Base-by-base conservation (phyloP, 2,797 vertebrate species). In the Champsocephalus esox region DNA sequence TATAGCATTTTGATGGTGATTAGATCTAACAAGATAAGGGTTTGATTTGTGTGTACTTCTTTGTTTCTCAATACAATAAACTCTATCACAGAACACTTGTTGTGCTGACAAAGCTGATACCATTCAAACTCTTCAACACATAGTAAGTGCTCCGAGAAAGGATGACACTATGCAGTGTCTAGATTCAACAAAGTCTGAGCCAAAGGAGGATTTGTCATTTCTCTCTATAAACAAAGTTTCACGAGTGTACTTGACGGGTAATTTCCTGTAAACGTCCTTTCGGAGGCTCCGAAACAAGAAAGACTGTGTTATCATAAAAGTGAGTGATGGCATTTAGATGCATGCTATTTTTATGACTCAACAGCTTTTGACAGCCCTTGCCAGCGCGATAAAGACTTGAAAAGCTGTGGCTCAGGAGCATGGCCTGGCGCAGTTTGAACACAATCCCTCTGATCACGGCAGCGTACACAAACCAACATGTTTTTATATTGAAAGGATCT, bases 331-430 rank as follows among this genome's bases (percentile, higher is more conserved):
- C 87, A 87, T 90, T 92, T 82, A 79, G 68, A 86, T 77, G 81
- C 81, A 70, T 86, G 89, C 92, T 93, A 90, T 93, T 93, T 92
- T 89, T 91, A 86, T 87, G 86, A 89, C 89, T 84, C 80, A 19
- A 90, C 89, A 84, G 91, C 92, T 88, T 91, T 85, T 85, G 72
- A 90, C 91, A 88, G 88, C 77, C 79, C 50, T 45, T 87, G 90
- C 86, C 87, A 88, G 87, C 59, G 70, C 83, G 91, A 93, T 91
- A 91, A 93, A 93, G 91, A 89, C 87, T 92, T 91, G 80, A 86
- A 91, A 92, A 90, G 86, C 89, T 84, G 82, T 81, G 89, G 82
- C 87, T 81, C 67, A 64, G 68, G 46, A 24, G 51, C 1, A 12
- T 49, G 55, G 61, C 73, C 71, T 75, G 61, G 44, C 41, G 11